These are phyloP conservation scores for Astreopora myriophthalma DNA, from an alignment of 64 coral and sea anemone species.

Conservation along the genomic window DNA sequence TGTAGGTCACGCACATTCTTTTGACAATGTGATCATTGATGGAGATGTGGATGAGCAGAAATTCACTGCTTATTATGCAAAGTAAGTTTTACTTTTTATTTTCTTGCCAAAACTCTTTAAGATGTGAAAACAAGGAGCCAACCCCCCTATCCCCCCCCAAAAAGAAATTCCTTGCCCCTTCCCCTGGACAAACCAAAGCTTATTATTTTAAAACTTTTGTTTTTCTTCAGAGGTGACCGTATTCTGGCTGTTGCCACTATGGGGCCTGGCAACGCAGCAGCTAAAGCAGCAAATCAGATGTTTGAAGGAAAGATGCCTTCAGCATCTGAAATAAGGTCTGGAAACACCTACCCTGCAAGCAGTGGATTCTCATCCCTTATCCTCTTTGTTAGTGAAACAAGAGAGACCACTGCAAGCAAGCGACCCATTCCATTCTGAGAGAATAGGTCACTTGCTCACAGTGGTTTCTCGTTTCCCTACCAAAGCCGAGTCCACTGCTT, in stretches of 20 bases:
- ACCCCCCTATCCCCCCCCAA: too few relatives aligned
- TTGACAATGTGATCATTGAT: slow-evolving; percentile 94
- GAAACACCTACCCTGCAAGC: background rate
- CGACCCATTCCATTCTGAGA: too few relatives aligned
- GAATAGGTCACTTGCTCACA: too few relatives aligned
- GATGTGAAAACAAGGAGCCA: background rate
- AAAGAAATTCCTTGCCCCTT: too few relatives aligned
- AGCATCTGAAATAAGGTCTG: slow-evolving; percentile 82
- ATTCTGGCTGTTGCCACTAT: slow-evolving; percentile 89
- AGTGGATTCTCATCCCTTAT: too few relatives aligned
- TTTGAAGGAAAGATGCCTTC: slow-evolving; percentile 94
- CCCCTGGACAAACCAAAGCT: too few relatives aligned
- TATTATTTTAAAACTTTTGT: background rate
- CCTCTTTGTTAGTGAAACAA: too few relatives aligned
- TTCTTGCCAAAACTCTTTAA: background rate
- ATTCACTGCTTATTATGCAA: slow-evolving; percentile 91
- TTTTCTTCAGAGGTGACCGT: slow-evolving; percentile 69
- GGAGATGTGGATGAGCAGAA: slow-evolving; percentile 82
- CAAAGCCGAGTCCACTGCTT: too few relatives aligned
- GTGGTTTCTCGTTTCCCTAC: too few relatives aligned
- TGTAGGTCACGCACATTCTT: slow-evolving; percentile 91
- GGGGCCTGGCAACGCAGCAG: slow-evolving; percentile 79
- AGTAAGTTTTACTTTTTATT: slow-evolving; percentile 47
- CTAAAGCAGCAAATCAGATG: slow-evolving; percentile 85
- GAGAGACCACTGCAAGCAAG: too few relatives aligned